Evolutionary conservation across 2,113 vertebrate species (phyloP).

Genomic region (Atrichornis clamosus): DNA sequence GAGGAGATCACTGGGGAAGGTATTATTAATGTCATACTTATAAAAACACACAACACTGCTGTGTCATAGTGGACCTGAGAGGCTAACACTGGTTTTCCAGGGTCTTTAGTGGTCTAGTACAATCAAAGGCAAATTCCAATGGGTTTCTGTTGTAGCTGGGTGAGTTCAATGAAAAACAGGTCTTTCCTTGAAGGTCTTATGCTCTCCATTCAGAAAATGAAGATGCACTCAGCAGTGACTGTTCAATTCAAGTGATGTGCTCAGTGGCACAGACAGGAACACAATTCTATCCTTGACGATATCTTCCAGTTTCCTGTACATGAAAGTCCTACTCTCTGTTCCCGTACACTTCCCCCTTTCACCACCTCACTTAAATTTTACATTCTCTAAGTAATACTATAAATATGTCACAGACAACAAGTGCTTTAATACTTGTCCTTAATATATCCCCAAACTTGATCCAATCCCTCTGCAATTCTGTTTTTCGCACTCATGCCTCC

Average conservation of each 20-base stretch:
- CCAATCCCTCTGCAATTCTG: background rate
- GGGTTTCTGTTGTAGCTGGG: background rate
- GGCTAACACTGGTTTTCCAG: background rate
- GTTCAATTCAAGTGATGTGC: background rate
- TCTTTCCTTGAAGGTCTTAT: background rate
- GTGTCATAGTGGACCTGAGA: background rate
- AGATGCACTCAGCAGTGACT: background rate
- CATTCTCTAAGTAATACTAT: background rate
- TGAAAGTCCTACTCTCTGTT: background rate
- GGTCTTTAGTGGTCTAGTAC: background rate
- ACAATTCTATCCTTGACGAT: background rate
- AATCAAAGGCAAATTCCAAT: background rate
- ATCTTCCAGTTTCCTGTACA: background rate
- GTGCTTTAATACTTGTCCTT: background rate
- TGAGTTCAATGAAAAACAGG: background rate
- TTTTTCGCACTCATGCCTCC: background rate
- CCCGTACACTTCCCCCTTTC: background rate
- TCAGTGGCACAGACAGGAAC: background rate
- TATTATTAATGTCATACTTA: background rate
- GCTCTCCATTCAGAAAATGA: background rate
- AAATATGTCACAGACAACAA: background rate
- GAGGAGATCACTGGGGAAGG: fast-evolving
- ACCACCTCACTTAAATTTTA: background rate
- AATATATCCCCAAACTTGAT: background rate
- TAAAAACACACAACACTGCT: background rate